Base-by-base conservation (phyloP, 2,888 invertebrate genomes). In the Hetaerina titia region DNA sequence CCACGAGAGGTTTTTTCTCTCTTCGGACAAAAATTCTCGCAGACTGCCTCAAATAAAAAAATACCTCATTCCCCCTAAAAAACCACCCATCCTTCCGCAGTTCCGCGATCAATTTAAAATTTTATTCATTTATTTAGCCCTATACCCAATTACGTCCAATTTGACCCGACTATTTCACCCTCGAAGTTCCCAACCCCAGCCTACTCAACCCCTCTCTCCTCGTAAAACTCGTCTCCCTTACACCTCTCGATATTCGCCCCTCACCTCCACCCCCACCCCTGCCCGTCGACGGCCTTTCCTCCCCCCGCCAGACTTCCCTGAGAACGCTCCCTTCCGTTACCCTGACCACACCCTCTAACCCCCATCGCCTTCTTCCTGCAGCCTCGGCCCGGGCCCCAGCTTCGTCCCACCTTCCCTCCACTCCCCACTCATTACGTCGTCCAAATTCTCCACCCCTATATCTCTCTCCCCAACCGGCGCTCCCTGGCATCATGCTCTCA, bases 91-190 rank as follows among this genome's bases (percentile, higher is more conserved):
- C n/a, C 69, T 8, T 69, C 69, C 22, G 22, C 7, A 19, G 19
- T 69, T 22, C 22, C 69, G 22, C 69, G 69, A 19, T 69, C 69
- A 69, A 69, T 69, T 69, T 69, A 22, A n/a, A 22, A 64, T 64
- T 69, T 69, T 69, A 2, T 69, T 69, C 22, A 69, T 69, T 69
- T 69, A 69, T 69, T 69, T 69, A 9, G 69, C 69, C 69, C n/a
- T n/a, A 69, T 69, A 69, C 69, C 19, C 69, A 69, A 69, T 69
- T 69, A 69, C 69, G 69, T 69, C 69, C 69, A 22, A 69, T 69
- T 69, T 69, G 69, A 69, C 69, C 69, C 45, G 45, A 4, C 45
- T 45, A 45, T 45, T 4, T 45, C 45, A 45, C 45, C 45, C 15
- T 19, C 63, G 17, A 63, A 63, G 17, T 19, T 63, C 63, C 63